A percentile compares a stretch with the other conserved stretches of the same genome.
Evolutionary conservation across 2,888 invertebrate species (phyloP).

Genomic region (Harpagoxenus sublaevis): DNA sequence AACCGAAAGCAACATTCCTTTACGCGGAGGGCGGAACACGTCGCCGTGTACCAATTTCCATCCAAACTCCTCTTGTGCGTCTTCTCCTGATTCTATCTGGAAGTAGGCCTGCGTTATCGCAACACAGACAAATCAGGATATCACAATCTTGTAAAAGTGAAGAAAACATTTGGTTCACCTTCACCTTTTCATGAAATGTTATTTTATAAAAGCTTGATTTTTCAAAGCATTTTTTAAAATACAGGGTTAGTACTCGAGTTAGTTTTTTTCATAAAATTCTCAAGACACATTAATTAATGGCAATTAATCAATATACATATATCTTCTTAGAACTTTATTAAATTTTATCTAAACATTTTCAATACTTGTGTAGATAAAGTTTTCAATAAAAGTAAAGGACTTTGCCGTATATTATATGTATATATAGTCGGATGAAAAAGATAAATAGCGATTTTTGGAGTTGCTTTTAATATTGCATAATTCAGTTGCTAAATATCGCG

Average conservation of each 20-base stretch:
- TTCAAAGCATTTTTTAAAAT: neutral
- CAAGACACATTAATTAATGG: neutral
- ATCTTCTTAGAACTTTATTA: neutral
- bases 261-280: neutral
- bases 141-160: slow-evolving; percentile 69
- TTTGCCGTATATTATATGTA: too few relatives aligned
- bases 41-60: slow-evolving; percentile 99
- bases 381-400: neutral
- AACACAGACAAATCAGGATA: slow-evolving; percentile 80
- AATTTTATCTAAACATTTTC: neutral
- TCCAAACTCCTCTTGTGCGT: slow-evolving; percentile 98
- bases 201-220: slow-evolving; percentile 3
- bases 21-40: slow-evolving; percentile 98
- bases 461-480: neutral
- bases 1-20: slow-evolving; percentile 98
- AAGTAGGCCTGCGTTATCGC: slow-evolving; percentile 84
- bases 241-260: neutral
- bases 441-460: neutral
- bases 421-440: neutral
- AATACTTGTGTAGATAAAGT: neutral
- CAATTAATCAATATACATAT: neutral
- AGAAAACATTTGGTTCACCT: slow-evolving; percentile 47
- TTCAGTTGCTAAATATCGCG: neutral
- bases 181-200: slow-evolving; percentile 43
- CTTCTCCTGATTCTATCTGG: slow-evolving; percentile 93